Percentiles rank a stretch among this genome's conserved stretches.
Evolutionary conservation across 2,888 invertebrate genomes (phyloP).

Genomic region (Machimus rusticus): DNA sequence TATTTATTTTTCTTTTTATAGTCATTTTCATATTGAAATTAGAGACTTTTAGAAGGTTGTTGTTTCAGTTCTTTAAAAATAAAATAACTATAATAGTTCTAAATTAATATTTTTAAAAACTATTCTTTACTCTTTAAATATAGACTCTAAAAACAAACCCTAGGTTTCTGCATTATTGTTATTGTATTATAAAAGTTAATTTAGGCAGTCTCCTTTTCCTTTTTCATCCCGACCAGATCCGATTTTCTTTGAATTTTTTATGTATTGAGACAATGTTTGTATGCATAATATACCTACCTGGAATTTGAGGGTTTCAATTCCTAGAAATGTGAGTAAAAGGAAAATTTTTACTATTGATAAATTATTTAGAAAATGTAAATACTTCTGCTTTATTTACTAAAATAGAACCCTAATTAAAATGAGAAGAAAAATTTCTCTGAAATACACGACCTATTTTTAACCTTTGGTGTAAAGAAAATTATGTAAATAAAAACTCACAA

Average conservation of each 20-base stretch:
- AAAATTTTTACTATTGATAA: background rate
- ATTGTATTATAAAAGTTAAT: too few relatives aligned
- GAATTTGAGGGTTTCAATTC: background rate
- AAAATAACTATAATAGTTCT: too few relatives aligned
- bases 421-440: background rate
- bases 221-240: background rate
- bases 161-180: too few relatives aligned
- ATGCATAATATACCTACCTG: background rate
- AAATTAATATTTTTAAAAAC: too few relatives aligned
- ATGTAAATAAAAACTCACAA: too few relatives aligned
- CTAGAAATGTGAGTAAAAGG: background rate
- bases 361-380: background rate
- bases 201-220: background rate
- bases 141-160: too few relatives aligned
- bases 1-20: background rate
- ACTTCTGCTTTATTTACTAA: background rate
- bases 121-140: too few relatives aligned
- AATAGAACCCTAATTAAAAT: background rate
- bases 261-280: background rate
- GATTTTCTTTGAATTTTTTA: background rate
- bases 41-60: background rate
- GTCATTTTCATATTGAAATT: background rate
- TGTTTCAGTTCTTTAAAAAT: too few relatives aligned
- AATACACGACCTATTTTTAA: background rate
- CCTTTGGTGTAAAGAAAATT: too few relatives aligned